Evolutionary conservation across 2,113 vertebrate species (phyloP).

Genomic region (Columba janthina): DNA sequence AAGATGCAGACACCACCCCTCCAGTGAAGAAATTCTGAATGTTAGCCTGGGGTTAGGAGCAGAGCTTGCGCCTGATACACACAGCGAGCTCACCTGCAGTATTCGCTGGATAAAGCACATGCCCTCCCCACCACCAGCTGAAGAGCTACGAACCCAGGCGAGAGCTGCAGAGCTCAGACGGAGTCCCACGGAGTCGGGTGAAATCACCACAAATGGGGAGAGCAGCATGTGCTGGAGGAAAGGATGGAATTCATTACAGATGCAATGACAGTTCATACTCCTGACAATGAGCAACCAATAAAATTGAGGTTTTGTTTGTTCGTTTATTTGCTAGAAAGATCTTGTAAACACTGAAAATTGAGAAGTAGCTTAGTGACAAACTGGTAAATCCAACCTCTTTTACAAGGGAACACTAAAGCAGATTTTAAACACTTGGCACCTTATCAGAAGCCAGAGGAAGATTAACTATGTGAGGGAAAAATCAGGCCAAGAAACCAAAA

Average conservation of each 20-base stretch:
- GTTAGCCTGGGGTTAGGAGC: background rate
- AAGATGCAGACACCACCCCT: background rate
- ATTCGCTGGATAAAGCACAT: background rate
- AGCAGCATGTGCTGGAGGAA: conserved; percentile 3
- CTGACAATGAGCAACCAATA: background rate
- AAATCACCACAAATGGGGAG: background rate
- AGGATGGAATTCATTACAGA: conserved; percentile 37
- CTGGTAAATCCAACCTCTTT: conserved; percentile 41
- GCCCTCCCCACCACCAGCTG: background rate
- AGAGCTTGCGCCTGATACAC: background rate
- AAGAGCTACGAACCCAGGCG: background rate
- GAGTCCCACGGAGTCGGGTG: conserved; percentile 2
- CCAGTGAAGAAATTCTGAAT: background rate
- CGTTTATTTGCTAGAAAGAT: background rate
- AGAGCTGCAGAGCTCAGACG: conserved; percentile 18
- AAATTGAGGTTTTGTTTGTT: background rate
- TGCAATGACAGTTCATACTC: background rate
- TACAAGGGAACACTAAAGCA: conserved; percentile 57
- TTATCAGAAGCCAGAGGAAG: conserved; percentile 52
- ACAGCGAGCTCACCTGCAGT: background rate
- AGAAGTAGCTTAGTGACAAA: conserved; percentile 32
- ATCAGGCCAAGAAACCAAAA: conserved; percentile 60
- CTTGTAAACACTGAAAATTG: conserved; percentile 26
- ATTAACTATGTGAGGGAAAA: conserved; percentile 65
- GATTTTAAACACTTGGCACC: conserved; percentile 61